A percentile compares a stretch with the other conserved stretches of the same genome.
Conservation (phyloP, 2,888 invertebrate species). For the Eupsilia transversa region DNA sequence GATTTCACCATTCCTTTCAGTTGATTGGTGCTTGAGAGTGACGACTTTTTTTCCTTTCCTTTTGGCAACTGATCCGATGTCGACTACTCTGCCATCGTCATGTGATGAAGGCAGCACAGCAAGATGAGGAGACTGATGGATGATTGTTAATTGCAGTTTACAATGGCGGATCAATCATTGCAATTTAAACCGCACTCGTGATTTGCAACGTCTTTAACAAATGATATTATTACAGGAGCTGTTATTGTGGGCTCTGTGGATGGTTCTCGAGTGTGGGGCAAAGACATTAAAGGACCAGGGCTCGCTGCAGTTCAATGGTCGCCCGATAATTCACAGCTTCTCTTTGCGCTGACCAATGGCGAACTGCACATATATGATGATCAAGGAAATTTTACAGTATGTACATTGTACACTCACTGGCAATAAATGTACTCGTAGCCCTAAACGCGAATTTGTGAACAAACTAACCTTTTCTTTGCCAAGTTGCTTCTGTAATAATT, state of each 20-base stretch:
- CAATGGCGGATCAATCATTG: neutral
- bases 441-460: neutral
- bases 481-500: no score
- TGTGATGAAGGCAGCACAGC: no score
- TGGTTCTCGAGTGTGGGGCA: slow-evolving; percentile 99
- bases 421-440: neutral
- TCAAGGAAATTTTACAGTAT: slow-evolving; percentile 94
- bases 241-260: slow-evolving; percentile 99
- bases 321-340: slow-evolving; percentile 96
- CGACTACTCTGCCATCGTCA: no score
- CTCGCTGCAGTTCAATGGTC: slow-evolving; percentile 98
- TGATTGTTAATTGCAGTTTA: neutral
- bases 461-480: neutral
- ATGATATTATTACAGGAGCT: slow-evolving; percentile 91
- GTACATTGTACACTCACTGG: slow-evolving; percentile 57
- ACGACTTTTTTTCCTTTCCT: no score
- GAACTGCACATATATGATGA: slow-evolving; percentile 98
- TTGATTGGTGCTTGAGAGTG: neutral
- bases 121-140: neutral
- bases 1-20: neutral
- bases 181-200: slow-evolving; percentile 1
- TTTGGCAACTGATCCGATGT: no score
- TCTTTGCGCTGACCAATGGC: slow-evolving; percentile 97
- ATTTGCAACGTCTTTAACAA: neutral
- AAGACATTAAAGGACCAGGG: slow-evolving; percentile 96